Base-by-base conservation (phyloP, 2,113 vertebrate genomes). In the Centrocercus urophasianus region DNA sequence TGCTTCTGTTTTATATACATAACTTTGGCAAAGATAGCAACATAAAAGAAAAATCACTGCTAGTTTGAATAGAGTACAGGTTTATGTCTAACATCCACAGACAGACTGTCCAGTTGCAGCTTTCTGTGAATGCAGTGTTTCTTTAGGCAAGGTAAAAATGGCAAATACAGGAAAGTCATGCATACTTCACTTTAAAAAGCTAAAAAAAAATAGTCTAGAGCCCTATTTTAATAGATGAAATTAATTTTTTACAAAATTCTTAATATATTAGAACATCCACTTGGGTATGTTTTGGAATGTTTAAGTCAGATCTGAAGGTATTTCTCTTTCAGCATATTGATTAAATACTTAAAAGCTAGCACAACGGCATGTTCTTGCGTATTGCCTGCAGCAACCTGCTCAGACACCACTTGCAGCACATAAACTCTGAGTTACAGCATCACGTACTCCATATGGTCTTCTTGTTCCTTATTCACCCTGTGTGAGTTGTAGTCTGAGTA, bases 261-360 rank as follows among this genome's bases (percentile, higher is more conserved):
- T 36, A 38, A 88, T 63, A 47, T 10, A 40, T 50, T 64, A 88
- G 74, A 76, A 85, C 38, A 24, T 5, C 42, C 63, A 59, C 66
- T 56, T 74, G 64, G 45, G 28, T 90, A 71, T 67, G 65, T 81
- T 90, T 67, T 77, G 69, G 91, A 91, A 92, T 73, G 88, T 86
- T 76, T 59, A 81, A 91, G 90, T 74, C 83, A 86, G 65, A 90
- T 86, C 65, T 96, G 86, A 94, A 77, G 84, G 56, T 90, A 86
- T 56, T 86, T 91, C 86, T 88, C 92, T 83, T 81, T 71, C 83
- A 83, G 96, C 83, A 81, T 90, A 96, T 96, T 95, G 96, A 95
- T 88, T 86, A 96, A 96, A 88, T 52, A 92, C 95, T 96, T 94
- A 90, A 92, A 96, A 95, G 93, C 85, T 50, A 94, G 80, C 76